phyloP scores from a whole-genome alignment of 2,113 vertebrate genomes.

The Ictalurus punctatus region DNA sequence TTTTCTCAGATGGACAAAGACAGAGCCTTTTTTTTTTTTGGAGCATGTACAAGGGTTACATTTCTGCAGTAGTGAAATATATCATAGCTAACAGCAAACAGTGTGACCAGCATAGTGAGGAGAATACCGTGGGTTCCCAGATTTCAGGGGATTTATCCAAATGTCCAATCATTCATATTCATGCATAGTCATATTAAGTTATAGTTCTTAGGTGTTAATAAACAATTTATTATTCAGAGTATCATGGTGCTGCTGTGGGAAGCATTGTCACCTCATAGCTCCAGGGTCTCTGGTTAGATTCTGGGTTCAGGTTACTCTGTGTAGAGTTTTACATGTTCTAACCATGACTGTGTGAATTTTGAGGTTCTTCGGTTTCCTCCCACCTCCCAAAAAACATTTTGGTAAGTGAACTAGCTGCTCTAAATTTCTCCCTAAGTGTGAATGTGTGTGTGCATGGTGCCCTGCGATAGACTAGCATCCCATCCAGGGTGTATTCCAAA shows the following conservation, averaged over 20 bases:
- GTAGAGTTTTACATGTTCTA: neutral
- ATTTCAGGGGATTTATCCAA: neutral
- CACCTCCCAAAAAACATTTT: neutral
- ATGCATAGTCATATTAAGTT: neutral
- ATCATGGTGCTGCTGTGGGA: neutral
- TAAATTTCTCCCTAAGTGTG: neutral
- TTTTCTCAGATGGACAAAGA: neutral
- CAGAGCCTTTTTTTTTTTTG: neutral
- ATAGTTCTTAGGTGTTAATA: neutral
- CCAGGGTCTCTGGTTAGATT: neutral
- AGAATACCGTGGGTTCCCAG: neutral
- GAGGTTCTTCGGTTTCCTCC: neutral
- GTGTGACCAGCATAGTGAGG: neutral
- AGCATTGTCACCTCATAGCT: no score
- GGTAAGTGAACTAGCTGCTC: neutral
- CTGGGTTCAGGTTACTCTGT: neutral
- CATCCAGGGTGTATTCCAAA: neutral
- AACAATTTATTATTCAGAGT: neutral
- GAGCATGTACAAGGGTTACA: neutral
- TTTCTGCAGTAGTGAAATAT: neutral
- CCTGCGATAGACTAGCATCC: neutral
- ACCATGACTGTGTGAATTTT: neutral
- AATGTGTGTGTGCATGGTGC: neutral
- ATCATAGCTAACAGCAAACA: neutral
- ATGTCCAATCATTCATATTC: neutral